Conservation (phyloP, 2,888 invertebrate genomes). For the Ichneumoninae sp. region DNA sequence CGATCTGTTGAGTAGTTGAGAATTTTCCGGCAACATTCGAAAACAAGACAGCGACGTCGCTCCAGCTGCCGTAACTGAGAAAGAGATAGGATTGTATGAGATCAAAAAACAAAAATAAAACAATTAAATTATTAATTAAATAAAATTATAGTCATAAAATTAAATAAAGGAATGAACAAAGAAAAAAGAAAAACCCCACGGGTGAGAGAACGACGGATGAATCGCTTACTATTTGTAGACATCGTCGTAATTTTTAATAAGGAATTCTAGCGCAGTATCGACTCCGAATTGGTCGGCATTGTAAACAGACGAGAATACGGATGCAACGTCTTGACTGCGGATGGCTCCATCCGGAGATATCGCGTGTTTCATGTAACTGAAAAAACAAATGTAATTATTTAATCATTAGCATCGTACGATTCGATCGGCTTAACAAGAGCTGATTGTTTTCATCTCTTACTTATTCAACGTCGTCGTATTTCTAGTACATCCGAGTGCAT, state of each 20-base stretch:
- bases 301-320: constrained; percentile 81
- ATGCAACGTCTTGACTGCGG: constrained; percentile 81
- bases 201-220: constrained; percentile 18
- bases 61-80: constrained; percentile 74
- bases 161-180: not conserved
- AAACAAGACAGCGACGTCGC: constrained; percentile 70
- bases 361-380: constrained; percentile 67
- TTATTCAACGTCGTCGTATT: constrained; percentile 80
- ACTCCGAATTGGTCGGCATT: constrained; percentile 74
- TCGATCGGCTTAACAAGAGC: not conserved
- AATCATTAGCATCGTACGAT: not conserved
- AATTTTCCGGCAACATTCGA: constrained; percentile 68
- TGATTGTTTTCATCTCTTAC: constrained; percentile 42
- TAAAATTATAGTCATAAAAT: no score
- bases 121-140: not conserved
- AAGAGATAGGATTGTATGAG: constrained; percentile 3
- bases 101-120: constrained; percentile 1
- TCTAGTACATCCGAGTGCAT: constrained; percentile 85
- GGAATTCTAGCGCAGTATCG: constrained; percentile 69
- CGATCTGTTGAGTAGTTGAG: constrained; percentile 67
- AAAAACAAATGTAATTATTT: constrained; percentile 19
- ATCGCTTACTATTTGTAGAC: constrained; percentile 74
- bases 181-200: constrained; percentile 11
- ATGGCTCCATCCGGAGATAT: constrained; percentile 69
- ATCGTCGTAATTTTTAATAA: constrained; percentile 66